A percentile compares a stretch with the other conserved stretches of the same genome.
Conservation (phyloP, 1,140 invertebrate genomes). For the Drosophila paulistorum region DNA sequence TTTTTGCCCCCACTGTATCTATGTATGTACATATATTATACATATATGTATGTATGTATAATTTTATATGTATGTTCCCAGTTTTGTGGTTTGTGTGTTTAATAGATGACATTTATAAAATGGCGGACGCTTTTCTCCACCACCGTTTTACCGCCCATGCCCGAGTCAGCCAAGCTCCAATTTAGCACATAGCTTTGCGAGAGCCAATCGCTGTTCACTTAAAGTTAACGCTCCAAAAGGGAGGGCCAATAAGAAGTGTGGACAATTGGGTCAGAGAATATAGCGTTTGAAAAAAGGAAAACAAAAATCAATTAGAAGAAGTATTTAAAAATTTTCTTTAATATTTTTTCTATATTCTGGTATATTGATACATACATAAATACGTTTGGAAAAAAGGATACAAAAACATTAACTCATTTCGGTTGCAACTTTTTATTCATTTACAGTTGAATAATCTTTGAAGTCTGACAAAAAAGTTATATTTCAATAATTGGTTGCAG, state of each 20-base stretch:
- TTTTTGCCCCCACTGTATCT: too few relatives aligned
- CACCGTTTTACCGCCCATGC: neutral
- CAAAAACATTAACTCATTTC: too few relatives aligned
- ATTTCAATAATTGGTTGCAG: neutral
- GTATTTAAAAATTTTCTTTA: neutral
- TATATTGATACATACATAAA: neutral
- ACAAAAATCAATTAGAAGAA: neutral
- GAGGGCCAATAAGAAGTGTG: neutral
- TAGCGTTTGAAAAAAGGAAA: neutral
- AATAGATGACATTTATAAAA: constrained; percentile 6
- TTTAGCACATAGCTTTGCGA: neutral
- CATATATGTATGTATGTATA: neutral
- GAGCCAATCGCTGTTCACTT: neutral
- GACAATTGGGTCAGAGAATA: neutral
- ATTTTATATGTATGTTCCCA: neutral
- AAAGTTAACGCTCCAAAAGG: neutral
- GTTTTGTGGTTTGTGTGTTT: neutral
- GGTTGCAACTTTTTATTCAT: too few relatives aligned
- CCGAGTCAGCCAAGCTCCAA: neutral
- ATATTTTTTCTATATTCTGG: too few relatives aligned
- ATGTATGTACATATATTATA: too few relatives aligned
- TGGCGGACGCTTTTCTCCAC: constrained; percentile 9
- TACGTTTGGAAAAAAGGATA: neutral
- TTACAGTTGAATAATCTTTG: too few relatives aligned
- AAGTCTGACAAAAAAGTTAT: neutral